Evolutionary conservation across 2,797 vertebrate genomes (phyloP).

Genomic region (Neosilurus hyrtlii): DNA sequence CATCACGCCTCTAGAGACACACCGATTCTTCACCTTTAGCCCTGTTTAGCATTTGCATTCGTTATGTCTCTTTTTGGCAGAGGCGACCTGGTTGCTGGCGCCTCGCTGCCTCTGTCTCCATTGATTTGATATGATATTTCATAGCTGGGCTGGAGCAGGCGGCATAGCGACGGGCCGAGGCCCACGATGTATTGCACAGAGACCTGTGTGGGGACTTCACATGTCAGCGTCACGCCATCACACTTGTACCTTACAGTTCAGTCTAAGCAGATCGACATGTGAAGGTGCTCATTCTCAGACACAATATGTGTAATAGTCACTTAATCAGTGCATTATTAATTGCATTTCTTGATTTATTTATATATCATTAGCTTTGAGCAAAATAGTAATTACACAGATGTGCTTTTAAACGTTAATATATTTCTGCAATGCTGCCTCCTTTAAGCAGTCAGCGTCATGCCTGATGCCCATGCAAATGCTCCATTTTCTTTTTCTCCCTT

Average conservation of each 20-base stretch:
- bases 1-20: conserved; percentile 54
- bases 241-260: not conserved
- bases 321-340: not conserved
- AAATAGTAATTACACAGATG: conserved; percentile 5
- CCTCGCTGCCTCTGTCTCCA: conserved; percentile 54
- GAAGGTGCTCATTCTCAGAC: not conserved
- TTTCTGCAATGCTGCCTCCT: conserved; percentile 17
- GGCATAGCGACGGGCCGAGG: conserved; percentile 38
- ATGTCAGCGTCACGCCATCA: conserved; percentile 38
- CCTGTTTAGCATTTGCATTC: conserved; percentile 59
- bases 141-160: conserved; percentile 48
- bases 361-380: not conserved
- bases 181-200: conserved; percentile 40
- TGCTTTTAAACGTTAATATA: not conserved
- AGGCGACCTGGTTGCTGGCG: conserved; percentile 56
- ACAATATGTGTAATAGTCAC: not conserved
- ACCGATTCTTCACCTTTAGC: conserved; percentile 57
- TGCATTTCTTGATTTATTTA: not conserved
- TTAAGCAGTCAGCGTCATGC: conserved; percentile 27
- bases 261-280: not conserved
- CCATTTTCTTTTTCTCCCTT: conserved; percentile 59
- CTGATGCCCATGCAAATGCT: conserved; percentile 35
- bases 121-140: conserved; percentile 63
- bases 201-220: conserved; percentile 29
- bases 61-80: conserved; percentile 56